Conservation (phyloP, 2,113 vertebrate species). For the Ondatra zibethicus region DNA sequence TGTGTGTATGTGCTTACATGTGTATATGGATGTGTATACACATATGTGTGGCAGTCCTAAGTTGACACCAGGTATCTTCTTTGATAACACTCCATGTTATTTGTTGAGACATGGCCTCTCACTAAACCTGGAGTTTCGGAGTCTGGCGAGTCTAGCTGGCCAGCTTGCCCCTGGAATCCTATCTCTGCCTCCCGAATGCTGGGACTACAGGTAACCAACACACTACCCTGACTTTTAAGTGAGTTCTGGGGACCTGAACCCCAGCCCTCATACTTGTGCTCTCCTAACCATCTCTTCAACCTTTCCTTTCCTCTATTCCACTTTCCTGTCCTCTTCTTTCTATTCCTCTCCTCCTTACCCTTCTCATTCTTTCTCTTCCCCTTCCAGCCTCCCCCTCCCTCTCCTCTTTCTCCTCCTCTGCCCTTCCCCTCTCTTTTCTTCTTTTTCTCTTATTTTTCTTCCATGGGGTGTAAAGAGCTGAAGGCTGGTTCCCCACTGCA, state of each 20-base stretch:
- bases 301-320: background rate
- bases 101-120: background rate
- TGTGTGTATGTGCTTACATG: background rate
- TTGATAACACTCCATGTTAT: background rate
- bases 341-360: background rate
- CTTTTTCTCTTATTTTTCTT: background rate
- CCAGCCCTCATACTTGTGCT: background rate
- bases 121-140: background rate
- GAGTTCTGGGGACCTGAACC: background rate
- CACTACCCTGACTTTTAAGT: background rate
- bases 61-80: background rate
- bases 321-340: background rate
- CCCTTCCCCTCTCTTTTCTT: background rate
- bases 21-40: background rate
- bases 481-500: background rate
- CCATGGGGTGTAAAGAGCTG: background rate
- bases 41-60: background rate
- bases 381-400: background rate
- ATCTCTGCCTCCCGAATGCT: background rate
- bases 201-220: background rate
- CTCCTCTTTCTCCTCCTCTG: background rate
- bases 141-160: background rate
- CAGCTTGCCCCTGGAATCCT: background rate
- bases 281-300: too few relatives aligned
- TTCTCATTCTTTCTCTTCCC: background rate